Percentiles rank a stretch among this genome's conserved stretches.
phyloP scores from a whole-genome alignment of 1,140 invertebrate genomes.

The Dolichoris vasculosae region DNA sequence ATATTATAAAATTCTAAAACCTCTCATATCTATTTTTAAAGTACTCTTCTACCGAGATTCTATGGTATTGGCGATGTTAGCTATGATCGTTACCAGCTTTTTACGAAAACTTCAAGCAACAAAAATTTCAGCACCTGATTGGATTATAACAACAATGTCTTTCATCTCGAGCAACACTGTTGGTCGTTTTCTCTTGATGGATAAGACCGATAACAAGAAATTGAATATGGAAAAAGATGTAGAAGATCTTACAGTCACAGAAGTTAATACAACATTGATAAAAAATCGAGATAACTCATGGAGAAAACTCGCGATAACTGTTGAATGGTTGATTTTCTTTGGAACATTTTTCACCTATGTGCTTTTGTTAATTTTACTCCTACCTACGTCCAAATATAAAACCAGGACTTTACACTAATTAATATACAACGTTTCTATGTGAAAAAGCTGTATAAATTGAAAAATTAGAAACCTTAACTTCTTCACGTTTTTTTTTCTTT shows the following conservation, averaged over 20 bases:
- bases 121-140: constrained; percentile 58
- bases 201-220: constrained; percentile 39
- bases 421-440: neutral
- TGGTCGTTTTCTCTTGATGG: constrained; percentile 59
- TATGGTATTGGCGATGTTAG: constrained; percentile 70
- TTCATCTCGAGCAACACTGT: constrained; percentile 59
- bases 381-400: constrained; percentile 46
- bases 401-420: neutral
- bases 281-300: constrained; percentile 56
- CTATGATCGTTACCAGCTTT: constrained; percentile 69
- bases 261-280: neutral
- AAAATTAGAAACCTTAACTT: neutral
- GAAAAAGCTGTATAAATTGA: neutral
- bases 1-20: neutral
- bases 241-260: constrained; percentile 55
- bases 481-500: neutral
- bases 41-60: constrained; percentile 74
- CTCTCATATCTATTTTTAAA: constrained; percentile 56
- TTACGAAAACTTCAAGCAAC: constrained; percentile 64
- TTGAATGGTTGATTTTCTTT: constrained; percentile 64
- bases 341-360: constrained; percentile 57
- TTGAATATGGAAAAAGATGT: constrained; percentile 22
- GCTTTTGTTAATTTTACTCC: constrained; percentile 58
- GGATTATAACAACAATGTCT: constrained; percentile 57
- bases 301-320: constrained; percentile 61